Base-by-base conservation (phyloP, 1,140 invertebrate genomes). In the Pseudachorutes palmiensis region DNA sequence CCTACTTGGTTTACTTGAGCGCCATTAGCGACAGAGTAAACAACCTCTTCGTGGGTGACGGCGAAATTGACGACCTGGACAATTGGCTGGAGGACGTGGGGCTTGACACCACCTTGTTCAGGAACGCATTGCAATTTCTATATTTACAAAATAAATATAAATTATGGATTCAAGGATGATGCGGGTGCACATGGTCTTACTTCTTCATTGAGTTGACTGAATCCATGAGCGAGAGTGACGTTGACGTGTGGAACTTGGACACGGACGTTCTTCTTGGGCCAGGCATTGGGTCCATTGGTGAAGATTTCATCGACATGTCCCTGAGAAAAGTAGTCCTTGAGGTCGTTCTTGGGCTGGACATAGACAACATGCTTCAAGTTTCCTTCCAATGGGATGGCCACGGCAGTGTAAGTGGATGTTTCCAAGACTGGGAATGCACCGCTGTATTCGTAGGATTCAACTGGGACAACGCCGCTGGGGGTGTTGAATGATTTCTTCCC, bases 181-280 rank as follows among this genome's bases (percentile, higher is more conserved):
- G 36, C 19, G 36, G 36, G 36, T 41, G 5, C 5, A 41, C 36
- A 5, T 9, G 51, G 9, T 14, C 24, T 55, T 55, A 55, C 51
- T 22, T 55, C 51, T 55, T 55, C 51, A 5, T 12, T 5, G 51
- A 55, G 24, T 24, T 55, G 51, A 5, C 12, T 16, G 24, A 55
- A 55, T 5, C 12, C 12, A 26, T 55, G 51, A 26, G 51, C 61
- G 28, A 63, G 61, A 9, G 33, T 41, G 30, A 63, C 14, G 24
- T 63, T 63, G 14, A 63, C n/a, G 24, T 22, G 24, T 5, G 61
- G 61, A 2, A 63, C 36, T 48, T 63, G 61, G 22, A 63, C 61
- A 9, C 61, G 30, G 28, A 63, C 61, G 30, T 31, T 26, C 33
- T 41, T 41, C 61, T 63, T 41, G 14, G 12, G 14, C 61, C 61